These are phyloP conservation scores for Macroramphosus scolopax DNA, from an alignment of 2,797 vertebrate genomes.

Conservation along the genomic window DNA sequence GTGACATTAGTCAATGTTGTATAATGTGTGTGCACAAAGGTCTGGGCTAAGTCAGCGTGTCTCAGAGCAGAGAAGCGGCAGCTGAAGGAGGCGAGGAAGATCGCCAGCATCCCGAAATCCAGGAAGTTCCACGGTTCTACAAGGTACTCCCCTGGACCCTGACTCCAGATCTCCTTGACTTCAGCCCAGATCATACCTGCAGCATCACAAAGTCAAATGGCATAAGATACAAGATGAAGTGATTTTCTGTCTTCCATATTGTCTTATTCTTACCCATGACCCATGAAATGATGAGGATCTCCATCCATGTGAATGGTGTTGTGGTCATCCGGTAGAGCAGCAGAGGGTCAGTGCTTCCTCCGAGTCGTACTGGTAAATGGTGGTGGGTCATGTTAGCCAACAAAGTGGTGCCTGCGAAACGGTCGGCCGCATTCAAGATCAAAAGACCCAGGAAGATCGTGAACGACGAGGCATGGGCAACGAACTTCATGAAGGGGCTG, in stretches of 20 bases:
- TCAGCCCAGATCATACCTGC: slow-evolving; percentile 99
- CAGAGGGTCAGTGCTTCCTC: slow-evolving; percentile 65
- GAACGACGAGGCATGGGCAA: slow-evolving; percentile 96
- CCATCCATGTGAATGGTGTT: slow-evolving; percentile 97
- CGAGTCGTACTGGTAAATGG: slow-evolving; percentile 35
- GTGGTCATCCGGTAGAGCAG: slow-evolving; percentile 96
- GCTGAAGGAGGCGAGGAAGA: slow-evolving; percentile 95
- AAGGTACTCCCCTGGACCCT: slow-evolving; percentile 94
- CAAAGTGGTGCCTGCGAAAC: slow-evolving; percentile 91
- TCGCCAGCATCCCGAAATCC: slow-evolving; percentile 97
- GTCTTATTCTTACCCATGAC: slow-evolving; percentile 84
- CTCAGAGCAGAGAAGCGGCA: slow-evolving; percentile 92
- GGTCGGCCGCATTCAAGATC: slow-evolving; percentile 96
- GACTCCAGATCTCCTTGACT: slow-evolving; percentile 98
- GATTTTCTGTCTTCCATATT: not conserved
- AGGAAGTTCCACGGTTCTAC: slow-evolving; percentile 97
- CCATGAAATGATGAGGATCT: slow-evolving; percentile 97
- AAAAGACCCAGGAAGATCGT: slow-evolving; percentile 95
- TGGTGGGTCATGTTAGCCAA: slow-evolving; percentile 90
- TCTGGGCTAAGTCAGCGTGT: slow-evolving; percentile 88
- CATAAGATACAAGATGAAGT: not conserved
- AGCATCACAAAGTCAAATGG: slow-evolving; percentile 2
- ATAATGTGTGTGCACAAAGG: slow-evolving; percentile 82
- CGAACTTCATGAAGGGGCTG: slow-evolving; percentile 98
- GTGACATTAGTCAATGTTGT: slow-evolving; percentile 84